Base-by-base conservation (phyloP, 2,113 vertebrate species). In the Laterallus jamaicensis region DNA sequence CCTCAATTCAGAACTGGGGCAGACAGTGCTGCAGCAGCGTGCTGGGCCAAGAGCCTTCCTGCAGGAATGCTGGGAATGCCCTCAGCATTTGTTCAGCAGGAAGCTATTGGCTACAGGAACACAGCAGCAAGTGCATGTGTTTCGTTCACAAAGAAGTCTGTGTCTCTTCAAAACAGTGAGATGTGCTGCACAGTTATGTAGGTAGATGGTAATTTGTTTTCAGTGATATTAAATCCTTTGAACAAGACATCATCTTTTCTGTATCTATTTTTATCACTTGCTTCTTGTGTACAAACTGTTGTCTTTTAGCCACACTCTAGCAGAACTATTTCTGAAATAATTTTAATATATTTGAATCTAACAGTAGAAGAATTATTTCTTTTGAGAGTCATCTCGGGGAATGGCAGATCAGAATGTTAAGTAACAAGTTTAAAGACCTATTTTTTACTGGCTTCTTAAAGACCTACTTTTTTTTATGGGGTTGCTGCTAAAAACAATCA, bases 51-150 rank as follows among this genome's bases (percentile, higher is more conserved):
- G 25, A 94, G 40, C 47, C 47, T 82, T 82, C 91, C 82, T 49
- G 39, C 3, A 31, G 95, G 95, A 97, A 97, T 93, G 92, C 66
- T 55, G 95, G 89, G 96, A 97, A 97, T 97, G 87, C 75, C 81
- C 47, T 92, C 69, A 84, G 63, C 85, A 26, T 82, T 96, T 70
- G 54, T 87, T 70, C 86, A 60, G 64, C 74, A 73, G 90, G 88
- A 95, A 93, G 60, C 47, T 82, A 12, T 85, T 80, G 70, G 75
- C 70, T 95, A 18, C 74, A 85, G 67, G 28, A 62, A 87, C 42
- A 71, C 17, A 8, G 63, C 81, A 90, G 84, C 82, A 54, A 31
- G 32, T 76, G 50, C 49, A 15, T 60, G 29, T n/a, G 44, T 93
- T 90, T 64, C 25, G 31, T 87, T 68, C 79, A 49, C 49, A 71